A percentile compares a stretch with the other conserved stretches of the same genome.
Conservation (phyloP, 2,888 invertebrate species). For the Melitaea athalia region DNA sequence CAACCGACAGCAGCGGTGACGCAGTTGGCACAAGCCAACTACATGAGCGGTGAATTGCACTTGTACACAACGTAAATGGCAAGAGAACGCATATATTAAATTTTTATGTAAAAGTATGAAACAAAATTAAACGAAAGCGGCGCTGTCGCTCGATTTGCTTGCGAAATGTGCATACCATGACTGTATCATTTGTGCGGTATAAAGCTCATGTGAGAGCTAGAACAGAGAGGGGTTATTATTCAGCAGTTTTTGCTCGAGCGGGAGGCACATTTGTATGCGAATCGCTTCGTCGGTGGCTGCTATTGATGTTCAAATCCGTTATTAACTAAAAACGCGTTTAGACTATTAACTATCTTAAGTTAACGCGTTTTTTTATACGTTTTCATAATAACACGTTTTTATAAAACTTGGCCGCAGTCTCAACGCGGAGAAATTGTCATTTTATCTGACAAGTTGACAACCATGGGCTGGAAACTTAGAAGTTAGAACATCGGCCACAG, state of each 20-base stretch:
- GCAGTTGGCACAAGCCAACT: constrained; percentile 71
- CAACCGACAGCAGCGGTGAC: constrained; percentile 59
- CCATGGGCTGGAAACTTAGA: too few species aligned
- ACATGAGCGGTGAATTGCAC: constrained; percentile 42
- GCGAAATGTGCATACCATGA: constrained; percentile 62
- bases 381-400: too few species aligned
- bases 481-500: too few species aligned
- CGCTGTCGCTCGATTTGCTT: constrained; percentile 50
- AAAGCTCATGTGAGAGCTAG: constrained; percentile 60
- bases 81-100: constrained; percentile 23
- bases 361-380: too few species aligned
- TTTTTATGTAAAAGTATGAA: constrained; percentile 22
- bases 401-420: too few species aligned
- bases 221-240: constrained; percentile 70
- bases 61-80: constrained; percentile 38
- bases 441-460: too few species aligned
- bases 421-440: too few species aligned
- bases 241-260: constrained; percentile 71
- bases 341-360: too few species aligned
- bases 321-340: too few species aligned
- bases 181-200: constrained; percentile 62
- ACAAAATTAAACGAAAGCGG: constrained; percentile 17
- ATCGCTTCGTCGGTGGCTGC: constrained; percentile 69
- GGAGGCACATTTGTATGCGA: constrained; percentile 75
- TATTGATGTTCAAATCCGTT: too few species aligned